These are phyloP conservation scores for Bubo bubo DNA, from an alignment of 2,113 vertebrate genomes.

Conservation along the genomic window DNA sequence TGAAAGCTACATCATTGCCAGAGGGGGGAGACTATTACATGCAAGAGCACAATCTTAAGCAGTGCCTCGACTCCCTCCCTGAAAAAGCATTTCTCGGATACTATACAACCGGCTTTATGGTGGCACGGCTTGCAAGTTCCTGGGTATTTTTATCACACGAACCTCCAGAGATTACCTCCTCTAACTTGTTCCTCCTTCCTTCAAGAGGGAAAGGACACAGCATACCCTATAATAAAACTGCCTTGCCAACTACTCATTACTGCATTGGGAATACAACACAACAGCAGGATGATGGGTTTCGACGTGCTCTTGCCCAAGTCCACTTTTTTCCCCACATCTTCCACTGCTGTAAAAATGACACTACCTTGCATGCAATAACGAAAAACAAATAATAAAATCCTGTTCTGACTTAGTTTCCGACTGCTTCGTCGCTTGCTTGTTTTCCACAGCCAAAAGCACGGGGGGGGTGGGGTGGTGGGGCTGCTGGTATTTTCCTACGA, in stretches of 20 bases:
- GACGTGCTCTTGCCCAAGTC: not conserved
- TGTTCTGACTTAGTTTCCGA: not conserved
- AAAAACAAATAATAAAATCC: not conserved
- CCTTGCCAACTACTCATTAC: not conserved
- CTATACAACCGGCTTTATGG: not conserved
- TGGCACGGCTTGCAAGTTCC: not conserved
- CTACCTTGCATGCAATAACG: accelerated
- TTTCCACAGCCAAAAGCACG: not conserved
- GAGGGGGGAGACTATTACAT: constrained; percentile 69
- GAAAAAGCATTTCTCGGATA: not conserved
- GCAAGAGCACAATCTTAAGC: not conserved
- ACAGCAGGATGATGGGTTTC: not conserved
- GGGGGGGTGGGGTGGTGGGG: too few relatives aligned
- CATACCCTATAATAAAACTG: not conserved
- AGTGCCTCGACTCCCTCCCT: not conserved
- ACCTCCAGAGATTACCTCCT: constrained; percentile 16
- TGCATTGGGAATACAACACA: not conserved
- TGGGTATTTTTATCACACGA: constrained; percentile 25
- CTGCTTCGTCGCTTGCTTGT: not conserved
- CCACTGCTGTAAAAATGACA: not conserved
- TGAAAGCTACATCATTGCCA: constrained; percentile 47
- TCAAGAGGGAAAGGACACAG: not conserved
- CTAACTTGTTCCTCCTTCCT: not conserved
- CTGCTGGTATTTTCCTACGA: not conserved
- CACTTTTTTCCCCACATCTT: not conserved